Base-by-base conservation (phyloP, 2,797 vertebrate genomes). In the Hypotaenidia okinawae region DNA sequence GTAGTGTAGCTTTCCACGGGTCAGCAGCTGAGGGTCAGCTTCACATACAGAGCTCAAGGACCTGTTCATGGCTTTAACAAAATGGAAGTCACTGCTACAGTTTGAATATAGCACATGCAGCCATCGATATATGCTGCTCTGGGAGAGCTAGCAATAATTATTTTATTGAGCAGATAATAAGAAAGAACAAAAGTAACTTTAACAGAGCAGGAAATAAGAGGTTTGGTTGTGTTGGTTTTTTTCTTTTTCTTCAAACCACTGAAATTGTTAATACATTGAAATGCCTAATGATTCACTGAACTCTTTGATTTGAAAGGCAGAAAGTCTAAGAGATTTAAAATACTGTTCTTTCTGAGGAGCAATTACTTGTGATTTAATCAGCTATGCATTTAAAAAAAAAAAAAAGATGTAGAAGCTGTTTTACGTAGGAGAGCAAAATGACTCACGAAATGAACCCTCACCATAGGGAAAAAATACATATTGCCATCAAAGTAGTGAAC, bases 361-460 rank as follows among this genome's bases (percentile, higher is more conserved):
- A 97, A 97, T 98, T 97, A 97, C 89, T 93, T 94, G 91, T 94
- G 95, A 97, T 97, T 97, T 95, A 98, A 97, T 97, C 79, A 96
- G n/a, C 94, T 87, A 94, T 91, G 96, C 87, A 86, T 97, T 94
- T 8, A 55, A 55, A 13, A 55, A 85, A 85, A 41, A 83, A 67
- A 88, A 90, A 90, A 78, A 45, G 13, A 74, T 49, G 77, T 74
- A 96, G 93, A 97, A 97, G 78, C 30, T 88, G 51, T 95, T 97
- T 96, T 95, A 96, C 13, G 96, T 97, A 96, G 96, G 96, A 97
- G 96, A 97, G 63, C 61, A 92, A 93, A 97, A 94, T 97, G 97
- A 97, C 87, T 97, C 96, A 97, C 72, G 93, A 97, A 96, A 93
- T 94, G 95, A 97, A 95, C 93, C 94, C 93, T 97, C 91, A 96